Evolutionary conservation across 2,113 vertebrate species (phyloP).

Genomic region (Micromys minutus): DNA sequence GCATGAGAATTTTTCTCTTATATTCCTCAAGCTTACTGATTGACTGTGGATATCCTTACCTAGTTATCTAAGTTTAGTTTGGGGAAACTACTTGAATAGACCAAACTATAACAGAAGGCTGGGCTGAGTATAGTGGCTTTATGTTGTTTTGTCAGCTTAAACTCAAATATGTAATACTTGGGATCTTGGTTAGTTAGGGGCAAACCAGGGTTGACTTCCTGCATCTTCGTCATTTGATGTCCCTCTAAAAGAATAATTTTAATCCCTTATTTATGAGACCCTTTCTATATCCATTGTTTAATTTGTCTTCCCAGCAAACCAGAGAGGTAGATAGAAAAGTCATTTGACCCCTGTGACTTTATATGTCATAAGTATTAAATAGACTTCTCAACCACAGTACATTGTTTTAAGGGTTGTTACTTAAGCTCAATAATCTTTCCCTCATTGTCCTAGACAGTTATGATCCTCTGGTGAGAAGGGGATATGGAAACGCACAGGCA

Average conservation of each 20-base stretch:
- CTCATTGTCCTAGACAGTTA: neutral
- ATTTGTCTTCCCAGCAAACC: neutral
- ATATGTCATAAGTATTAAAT: constrained; percentile 56
- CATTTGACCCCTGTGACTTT: constrained; percentile 57
- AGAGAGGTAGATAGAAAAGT: constrained; percentile 39
- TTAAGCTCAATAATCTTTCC: constrained; percentile 45
- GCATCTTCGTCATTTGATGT: neutral
- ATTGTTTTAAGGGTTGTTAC: constrained; percentile 52
- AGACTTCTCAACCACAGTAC: constrained; percentile 3
- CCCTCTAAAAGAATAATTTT: neutral
- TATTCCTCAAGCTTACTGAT: neutral
- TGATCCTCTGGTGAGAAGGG: constrained; percentile 11
- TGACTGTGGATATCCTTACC: constrained; percentile 11
- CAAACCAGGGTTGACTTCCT: constrained; percentile 3
- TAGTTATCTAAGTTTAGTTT: constrained; percentile 2
- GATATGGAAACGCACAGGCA: constrained; percentile 26
- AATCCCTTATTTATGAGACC: neutral
- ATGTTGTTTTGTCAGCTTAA: neutral
- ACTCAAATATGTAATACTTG: constrained; percentile 29
- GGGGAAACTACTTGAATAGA: neutral
- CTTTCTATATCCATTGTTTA: constrained; percentile 4
- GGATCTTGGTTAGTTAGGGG: constrained; percentile 40
- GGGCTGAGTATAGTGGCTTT: neutral
- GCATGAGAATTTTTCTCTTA: neutral
- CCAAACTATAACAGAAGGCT: neutral